These are phyloP conservation scores for Melanotaenia trifasciata DNA, from an alignment of 2,797 vertebrate genomes.

Conservation along the genomic window DNA sequence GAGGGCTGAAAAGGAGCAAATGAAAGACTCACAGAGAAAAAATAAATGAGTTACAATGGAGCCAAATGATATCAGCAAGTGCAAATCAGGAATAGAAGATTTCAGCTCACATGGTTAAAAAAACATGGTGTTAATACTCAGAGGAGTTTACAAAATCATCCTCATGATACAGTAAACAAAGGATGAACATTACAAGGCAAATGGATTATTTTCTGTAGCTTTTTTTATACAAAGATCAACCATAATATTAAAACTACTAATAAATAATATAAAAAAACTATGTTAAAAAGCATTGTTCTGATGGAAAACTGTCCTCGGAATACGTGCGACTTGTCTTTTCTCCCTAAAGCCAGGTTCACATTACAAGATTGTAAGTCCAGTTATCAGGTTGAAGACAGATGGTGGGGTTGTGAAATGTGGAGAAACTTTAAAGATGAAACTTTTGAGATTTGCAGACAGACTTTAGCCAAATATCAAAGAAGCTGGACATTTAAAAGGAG, in stretches of 20 bases:
- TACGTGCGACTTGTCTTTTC: too few species aligned
- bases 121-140: background rate
- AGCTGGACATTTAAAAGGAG: too few species aligned
- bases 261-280: background rate
- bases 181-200: background rate
- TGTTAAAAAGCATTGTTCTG: background rate
- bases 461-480: too few species aligned
- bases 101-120: background rate
- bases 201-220: background rate
- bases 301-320: too few species aligned
- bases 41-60: slow-evolving; percentile 76
- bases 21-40: slow-evolving; percentile 79
- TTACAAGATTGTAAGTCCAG: too few species aligned
- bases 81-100: slow-evolving; percentile 49
- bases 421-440: too few species aligned
- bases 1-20: slow-evolving; percentile 49
- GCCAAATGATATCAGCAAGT: slow-evolving; percentile 86
- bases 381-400: too few species aligned
- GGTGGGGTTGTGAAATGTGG: too few species aligned
- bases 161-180: background rate
- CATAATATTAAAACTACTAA: background rate
- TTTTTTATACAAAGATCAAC: background rate
- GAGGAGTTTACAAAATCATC: slow-evolving; percentile 15
- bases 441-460: too few species aligned
- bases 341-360: too few species aligned